Percentiles rank a stretch among this genome's conserved stretches.
These are phyloP conservation scores for Zygothrica quintamaculata DNA, from an alignment of 2,888 invertebrate species.

Conservation along the genomic window DNA sequence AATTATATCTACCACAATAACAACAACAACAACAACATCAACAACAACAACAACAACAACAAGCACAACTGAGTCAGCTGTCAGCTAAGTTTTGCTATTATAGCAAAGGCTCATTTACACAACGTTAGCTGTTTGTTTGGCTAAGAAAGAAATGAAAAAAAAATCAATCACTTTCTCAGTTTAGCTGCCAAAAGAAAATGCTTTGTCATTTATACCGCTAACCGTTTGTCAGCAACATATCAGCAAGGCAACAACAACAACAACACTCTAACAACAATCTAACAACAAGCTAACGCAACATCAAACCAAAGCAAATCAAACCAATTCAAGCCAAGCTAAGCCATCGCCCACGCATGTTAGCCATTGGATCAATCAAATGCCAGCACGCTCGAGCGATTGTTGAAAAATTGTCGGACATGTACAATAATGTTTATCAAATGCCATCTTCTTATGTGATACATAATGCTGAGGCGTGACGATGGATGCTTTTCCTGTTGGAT, in stretches of 20 bases:
- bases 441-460: conserved; percentile 54
- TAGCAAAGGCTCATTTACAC: not conserved
- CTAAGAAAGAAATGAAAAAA: conserved; percentile 25
- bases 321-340: conserved; percentile 1
- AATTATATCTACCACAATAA: too few relatives aligned
- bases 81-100: conserved; percentile 10
- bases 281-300: too few relatives aligned
- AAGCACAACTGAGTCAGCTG: conserved; percentile 19
- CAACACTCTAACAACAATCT: too few relatives aligned
- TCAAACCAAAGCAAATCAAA: not conserved
- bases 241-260: not conserved
- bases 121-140: conserved; percentile 11
- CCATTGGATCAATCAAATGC: conserved; percentile 74
- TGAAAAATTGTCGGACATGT: conserved; percentile 79
- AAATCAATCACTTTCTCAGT: conserved; percentile 69
- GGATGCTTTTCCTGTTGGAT: conserved; percentile 11
- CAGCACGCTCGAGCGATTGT: conserved; percentile 70
- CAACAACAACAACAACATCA: too few relatives aligned
- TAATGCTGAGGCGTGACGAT: conserved; percentile 49
- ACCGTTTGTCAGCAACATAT: conserved; percentile 30
- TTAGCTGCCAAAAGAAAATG: conserved; percentile 66
- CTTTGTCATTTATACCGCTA: conserved; percentile 69
- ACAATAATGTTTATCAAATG: conserved; percentile 78
- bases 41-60: too few relatives aligned
- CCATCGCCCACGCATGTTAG: conserved; percentile 14